A percentile compares a stretch with the other conserved stretches of the same genome.
Conservation (phyloP, 1,140 invertebrate genomes). For the Halesus radiatus region DNA sequence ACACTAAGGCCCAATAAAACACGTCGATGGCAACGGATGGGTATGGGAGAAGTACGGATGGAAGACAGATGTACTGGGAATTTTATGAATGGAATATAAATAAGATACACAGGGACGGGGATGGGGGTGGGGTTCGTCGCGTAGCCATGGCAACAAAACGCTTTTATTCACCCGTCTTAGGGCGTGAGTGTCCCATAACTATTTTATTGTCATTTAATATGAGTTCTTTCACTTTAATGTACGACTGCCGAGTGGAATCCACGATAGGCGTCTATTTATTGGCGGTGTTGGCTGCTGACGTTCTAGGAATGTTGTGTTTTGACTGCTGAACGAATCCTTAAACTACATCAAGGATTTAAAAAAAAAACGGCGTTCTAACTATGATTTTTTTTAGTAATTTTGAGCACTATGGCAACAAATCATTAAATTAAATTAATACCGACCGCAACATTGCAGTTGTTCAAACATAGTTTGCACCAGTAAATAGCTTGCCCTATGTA, state of each 20-base stretch:
- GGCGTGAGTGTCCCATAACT: not conserved
- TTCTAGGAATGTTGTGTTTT: too few relatives aligned
- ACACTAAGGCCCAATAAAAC: slow-evolving; percentile 36
- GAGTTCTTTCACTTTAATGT: not conserved
- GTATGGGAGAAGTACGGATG: not conserved
- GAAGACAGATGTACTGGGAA: slow-evolving; percentile 20
- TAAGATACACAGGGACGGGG: not conserved
- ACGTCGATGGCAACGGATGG: slow-evolving; percentile 22
- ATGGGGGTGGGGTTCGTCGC: not conserved
- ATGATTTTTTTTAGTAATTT: too few relatives aligned
- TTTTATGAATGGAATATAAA: slow-evolving; percentile 37
- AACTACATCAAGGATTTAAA: too few relatives aligned
- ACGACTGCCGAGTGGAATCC: not conserved
- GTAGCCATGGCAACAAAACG: slow-evolving; percentile 13
- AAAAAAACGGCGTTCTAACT: too few relatives aligned
- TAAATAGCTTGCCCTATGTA: too few relatives aligned
- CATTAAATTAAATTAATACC: too few relatives aligned
- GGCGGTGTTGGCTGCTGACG: too few relatives aligned
- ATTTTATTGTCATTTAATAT: slow-evolving; percentile 33
- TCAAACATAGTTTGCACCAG: too few relatives aligned
- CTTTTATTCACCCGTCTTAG: slow-evolving; percentile 1
- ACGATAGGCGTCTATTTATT: too few relatives aligned
- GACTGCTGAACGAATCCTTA: too few relatives aligned
- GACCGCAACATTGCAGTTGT: too few relatives aligned
- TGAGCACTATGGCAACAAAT: too few relatives aligned